phyloP scores from a whole-genome alignment of 1,140 invertebrate genomes.

The Apis cerana region DNA sequence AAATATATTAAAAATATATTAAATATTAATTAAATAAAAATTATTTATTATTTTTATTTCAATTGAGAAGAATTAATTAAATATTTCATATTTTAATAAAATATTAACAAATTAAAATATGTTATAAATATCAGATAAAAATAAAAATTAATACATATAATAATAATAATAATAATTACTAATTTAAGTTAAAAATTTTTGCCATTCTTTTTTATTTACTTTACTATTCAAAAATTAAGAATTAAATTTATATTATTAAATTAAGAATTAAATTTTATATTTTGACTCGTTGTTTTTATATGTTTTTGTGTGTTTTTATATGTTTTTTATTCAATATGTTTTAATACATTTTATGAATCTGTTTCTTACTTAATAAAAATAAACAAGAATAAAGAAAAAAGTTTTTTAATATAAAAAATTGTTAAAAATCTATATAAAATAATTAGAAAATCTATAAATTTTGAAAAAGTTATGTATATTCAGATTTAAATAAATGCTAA shows the following conservation, averaged over 20 bases:
- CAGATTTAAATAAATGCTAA: slow-evolving; percentile 22
- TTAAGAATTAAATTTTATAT: no score
- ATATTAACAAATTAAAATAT: slow-evolving; percentile 19
- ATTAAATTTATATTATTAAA: no score
- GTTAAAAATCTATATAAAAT: slow-evolving; percentile 1
- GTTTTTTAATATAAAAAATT: background rate
- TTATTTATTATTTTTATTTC: slow-evolving; percentile 35
- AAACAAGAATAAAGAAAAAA: background rate
- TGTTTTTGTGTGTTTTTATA: background rate
- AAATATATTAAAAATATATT: no score
- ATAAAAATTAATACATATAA: slow-evolving; percentile 10
- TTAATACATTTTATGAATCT: background rate
- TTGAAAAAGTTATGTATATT: background rate
- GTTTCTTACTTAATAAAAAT: background rate
- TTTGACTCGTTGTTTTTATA: background rate
- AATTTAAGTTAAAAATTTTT: background rate
- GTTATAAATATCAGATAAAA: slow-evolving; percentile 25
- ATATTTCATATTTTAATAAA: slow-evolving; percentile 5
- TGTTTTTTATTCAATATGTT: background rate
- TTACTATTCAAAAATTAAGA: background rate
- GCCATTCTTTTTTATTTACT: background rate
- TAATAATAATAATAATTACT: slow-evolving; percentile 6
- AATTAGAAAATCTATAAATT: slow-evolving; percentile 5
- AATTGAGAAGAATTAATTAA: background rate
- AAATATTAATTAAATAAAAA: no score